phyloP scores from a whole-genome alignment of 2,888 invertebrate genomes.

The Doris montereyensis region DNA sequence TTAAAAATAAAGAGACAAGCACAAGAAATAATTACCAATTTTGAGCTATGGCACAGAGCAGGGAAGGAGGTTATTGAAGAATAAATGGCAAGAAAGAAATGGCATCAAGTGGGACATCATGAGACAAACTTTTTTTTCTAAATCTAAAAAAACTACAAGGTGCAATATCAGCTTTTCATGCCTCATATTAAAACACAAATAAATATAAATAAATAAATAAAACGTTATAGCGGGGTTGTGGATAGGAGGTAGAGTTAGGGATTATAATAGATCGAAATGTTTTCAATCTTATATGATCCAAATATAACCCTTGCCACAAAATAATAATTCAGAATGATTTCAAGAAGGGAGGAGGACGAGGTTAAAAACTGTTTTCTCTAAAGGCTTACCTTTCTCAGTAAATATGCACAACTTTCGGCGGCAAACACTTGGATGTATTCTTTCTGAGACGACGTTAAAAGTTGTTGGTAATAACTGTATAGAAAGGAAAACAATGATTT shows the following conservation, averaged over 20 bases:
- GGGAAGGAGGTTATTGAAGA: not conserved
- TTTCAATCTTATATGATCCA: too few relatives aligned
- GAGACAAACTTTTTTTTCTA: not conserved
- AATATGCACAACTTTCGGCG: conserved; percentile 95
- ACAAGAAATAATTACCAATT: not conserved
- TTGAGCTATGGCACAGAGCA: not conserved
- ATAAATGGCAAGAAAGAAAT: too few relatives aligned
- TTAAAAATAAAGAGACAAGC: not conserved
- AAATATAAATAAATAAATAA: too few relatives aligned
- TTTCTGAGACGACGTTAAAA: conserved; percentile 84
- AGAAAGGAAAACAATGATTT: not conserved
- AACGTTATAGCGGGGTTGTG: too few relatives aligned
- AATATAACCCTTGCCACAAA: too few relatives aligned
- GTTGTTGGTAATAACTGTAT: conserved; percentile 75
- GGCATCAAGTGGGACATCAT: too few relatives aligned
- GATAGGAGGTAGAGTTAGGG: too few relatives aligned
- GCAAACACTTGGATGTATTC: conserved; percentile 93
- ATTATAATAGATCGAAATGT: too few relatives aligned
- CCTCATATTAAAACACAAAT: too few relatives aligned
- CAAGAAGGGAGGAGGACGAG: too few relatives aligned
- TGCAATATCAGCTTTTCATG: not conserved
- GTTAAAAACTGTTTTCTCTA: too few relatives aligned
- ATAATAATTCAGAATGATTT: too few relatives aligned
- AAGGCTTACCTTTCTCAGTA: conserved; percentile 79
- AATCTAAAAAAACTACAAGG: not conserved